Percentiles rank a stretch among this genome's conserved stretches.
phyloP scores from a whole-genome alignment of 2,113 vertebrate genomes.

The Cygnus buccinator region DNA sequence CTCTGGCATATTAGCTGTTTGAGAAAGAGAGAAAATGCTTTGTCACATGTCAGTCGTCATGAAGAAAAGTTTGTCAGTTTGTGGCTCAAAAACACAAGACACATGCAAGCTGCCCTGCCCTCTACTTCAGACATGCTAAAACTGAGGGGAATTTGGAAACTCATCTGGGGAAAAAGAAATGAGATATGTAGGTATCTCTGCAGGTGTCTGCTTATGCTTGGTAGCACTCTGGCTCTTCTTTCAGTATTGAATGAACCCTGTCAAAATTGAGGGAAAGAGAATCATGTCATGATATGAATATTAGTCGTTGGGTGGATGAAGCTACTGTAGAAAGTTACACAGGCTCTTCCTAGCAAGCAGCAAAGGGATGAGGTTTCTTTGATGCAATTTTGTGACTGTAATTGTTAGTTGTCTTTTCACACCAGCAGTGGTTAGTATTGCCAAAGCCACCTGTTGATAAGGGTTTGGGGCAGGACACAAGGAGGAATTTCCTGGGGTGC shows the following conservation, averaged over 20 bases:
- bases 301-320: background rate
- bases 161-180: background rate
- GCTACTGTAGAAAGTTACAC: background rate
- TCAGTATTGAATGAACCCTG: background rate
- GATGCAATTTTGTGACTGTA: background rate
- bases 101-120: background rate
- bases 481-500: background rate
- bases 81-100: background rate
- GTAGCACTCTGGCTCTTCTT: background rate
- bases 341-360: background rate
- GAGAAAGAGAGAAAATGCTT: conserved; percentile 60
- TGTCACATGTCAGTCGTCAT: background rate
- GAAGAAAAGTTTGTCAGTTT: background rate
- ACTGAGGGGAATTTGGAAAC: background rate
- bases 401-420: conserved; percentile 11
- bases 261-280: background rate
- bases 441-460: background rate
- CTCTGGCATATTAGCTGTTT: conserved; percentile 86
- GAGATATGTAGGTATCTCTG: background rate
- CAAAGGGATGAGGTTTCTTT: background rate
- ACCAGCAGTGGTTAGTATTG: background rate
- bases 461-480: background rate
- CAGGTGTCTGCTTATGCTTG: background rate
- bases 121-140: background rate
- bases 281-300: background rate